Base-by-base conservation (phyloP, 2,797 vertebrate genomes). In the Morus bassanus region DNA sequence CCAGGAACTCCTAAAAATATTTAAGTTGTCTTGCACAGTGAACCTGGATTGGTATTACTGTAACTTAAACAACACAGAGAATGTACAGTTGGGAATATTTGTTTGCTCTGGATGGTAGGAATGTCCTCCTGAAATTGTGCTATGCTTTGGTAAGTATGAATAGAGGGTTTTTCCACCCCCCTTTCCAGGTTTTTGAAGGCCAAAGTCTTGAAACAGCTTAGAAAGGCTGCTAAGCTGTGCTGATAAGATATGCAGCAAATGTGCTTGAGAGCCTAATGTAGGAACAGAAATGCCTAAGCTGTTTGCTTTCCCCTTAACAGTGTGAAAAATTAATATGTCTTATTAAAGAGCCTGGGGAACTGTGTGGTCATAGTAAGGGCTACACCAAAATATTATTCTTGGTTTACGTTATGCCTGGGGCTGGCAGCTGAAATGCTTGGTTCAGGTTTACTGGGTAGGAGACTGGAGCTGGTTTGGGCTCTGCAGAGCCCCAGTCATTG, bases 91-190 rank as follows among this genome's bases (percentile, higher is more conserved):
- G 77, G 76, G 92, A 89, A 19, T 69, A 16, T 35, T 89, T 96
- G 84, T 96, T 97, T 95, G 91, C 89, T 89, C 91, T 93, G 87
- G 82, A 75, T 75, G 79, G 79, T 19, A 93, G 89, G 95, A 96
- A 96, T 86, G 93, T 89, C 93, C 93, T 83, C 92, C 92, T 89
- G 87, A 94, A 91, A 95, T 81, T 8, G 35, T 65, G 70, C 91
- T 83, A 0, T 89, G 93, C 80, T 80, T 43, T 91, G 48, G 12
- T 51, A 59, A 79, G 93, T 90, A 63, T 87, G 83, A 95, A 85
- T 39, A 85, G 75, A 69, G 79, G 85, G 64, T 23, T 95, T 96
- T 93, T 81, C 72, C 84, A 92, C 73, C 78, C 68, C 79, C 68
- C 33, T 54, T 63, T 84, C 43, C 59, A 84, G 76, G 59, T 91